Evolutionary conservation across 2,113 vertebrate species (phyloP), one percentile per base, ranked within the genome.

Genomic region (Cottus gobio): DNA sequence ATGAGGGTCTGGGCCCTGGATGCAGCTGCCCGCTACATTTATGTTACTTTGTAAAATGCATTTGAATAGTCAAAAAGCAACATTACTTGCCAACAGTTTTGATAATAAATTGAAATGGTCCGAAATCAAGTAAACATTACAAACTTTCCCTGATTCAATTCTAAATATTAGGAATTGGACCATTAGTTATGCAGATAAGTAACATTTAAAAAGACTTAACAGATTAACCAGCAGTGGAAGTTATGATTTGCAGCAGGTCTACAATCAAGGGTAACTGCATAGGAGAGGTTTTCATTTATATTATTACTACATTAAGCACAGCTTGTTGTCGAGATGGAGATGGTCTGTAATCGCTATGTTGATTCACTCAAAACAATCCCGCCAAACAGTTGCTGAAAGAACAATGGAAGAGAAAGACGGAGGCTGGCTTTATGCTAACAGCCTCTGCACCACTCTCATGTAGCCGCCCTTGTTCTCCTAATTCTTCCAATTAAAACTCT

Each of bases 401-500:
- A 54, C 15, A 39, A 65, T n/a, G 42, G 24, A 36, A 46, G 1
- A 37, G 30, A 13, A 58, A 80, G n/a, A 60, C 28, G 31, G 34
- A 46, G 6, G 26, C 34, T 57, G 62, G 64, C 72, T 72, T 72
- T 66, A 89, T 90, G 85, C 85, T 85, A 85, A 86, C 89, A 65
- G 72, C 72, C 46, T 34, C 24, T n/a, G 24, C 26, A 24, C 36
- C 28, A 50, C 66, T 79, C 57, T 84, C 71, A 75, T 72, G 50
- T 71, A 79, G 57, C 62, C 83, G 84, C 77, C 83, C 72, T 67
- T 87, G 82, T 69, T 82, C 57, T 86, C 72, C 80, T 76, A 85
- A 80, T 91, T 90, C 81, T 63, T 42, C 62, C 85, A 87, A 87
- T 92, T 88, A 91, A 85, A 87, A 57, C 15, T 36, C 39, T 34